These are phyloP conservation scores for Agonum fuliginosum DNA, from an alignment of 2,888 invertebrate species.

Conservation along the genomic window DNA sequence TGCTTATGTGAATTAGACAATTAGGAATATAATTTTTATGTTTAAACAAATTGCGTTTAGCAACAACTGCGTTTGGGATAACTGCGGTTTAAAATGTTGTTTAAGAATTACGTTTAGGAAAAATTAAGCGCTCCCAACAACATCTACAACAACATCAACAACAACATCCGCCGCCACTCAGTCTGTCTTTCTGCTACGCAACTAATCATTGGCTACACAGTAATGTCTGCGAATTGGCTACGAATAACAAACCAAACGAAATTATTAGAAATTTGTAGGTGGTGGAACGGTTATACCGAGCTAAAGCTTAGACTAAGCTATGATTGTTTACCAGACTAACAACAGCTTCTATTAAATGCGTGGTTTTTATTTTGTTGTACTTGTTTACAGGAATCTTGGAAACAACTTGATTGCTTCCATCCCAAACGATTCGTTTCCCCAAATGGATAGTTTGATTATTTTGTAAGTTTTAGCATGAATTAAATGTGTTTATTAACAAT, in stretches of 20 bases:
- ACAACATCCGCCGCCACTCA: too few relatives aligned
- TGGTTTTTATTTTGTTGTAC: background rate
- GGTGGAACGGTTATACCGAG: too few relatives aligned
- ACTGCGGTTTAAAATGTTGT: too few relatives aligned
- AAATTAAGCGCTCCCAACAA: too few relatives aligned
- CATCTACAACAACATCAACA: too few relatives aligned
- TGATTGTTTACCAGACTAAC: conserved; percentile 12
- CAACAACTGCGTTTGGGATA: too few relatives aligned
- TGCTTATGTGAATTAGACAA: too few relatives aligned
- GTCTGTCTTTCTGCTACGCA: too few relatives aligned
- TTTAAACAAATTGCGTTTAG: too few relatives aligned
- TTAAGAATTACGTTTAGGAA: too few relatives aligned
- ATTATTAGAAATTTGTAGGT: conserved; percentile 4
- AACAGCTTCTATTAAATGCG: background rate
- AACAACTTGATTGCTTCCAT: conserved; percentile 84
- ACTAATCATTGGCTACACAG: conserved; percentile 33
- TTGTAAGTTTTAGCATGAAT: conserved; percentile 91
- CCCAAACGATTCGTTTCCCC: conserved; percentile 81
- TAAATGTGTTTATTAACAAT: too few relatives aligned
- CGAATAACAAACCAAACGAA: conserved; percentile 19
- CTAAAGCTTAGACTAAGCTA: conserved; percentile 1
- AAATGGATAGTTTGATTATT: conserved; percentile 82
- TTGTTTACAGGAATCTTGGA: conserved; percentile 82
- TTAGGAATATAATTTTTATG: too few relatives aligned
- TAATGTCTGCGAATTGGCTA: conserved; percentile 28